These are phyloP conservation scores for Ctena decussata DNA, from an alignment of 2,888 invertebrate genomes.

Conservation along the genomic window DNA sequence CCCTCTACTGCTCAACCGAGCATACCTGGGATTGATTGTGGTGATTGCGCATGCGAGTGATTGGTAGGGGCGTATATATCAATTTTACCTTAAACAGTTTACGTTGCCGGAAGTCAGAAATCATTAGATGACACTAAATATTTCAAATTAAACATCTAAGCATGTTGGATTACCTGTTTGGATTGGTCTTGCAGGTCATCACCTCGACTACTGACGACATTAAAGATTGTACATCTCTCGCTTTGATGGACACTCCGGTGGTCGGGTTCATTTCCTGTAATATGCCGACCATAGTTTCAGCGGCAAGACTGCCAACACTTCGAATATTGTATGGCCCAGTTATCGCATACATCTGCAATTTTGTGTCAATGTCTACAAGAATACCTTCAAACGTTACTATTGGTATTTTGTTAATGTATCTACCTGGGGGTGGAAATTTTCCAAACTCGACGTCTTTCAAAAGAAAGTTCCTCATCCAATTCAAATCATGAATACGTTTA, in stretches of 20 bases:
- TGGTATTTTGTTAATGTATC: constrained; percentile 37
- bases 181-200: constrained; percentile 14
- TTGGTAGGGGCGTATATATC: no score
- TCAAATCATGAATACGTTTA: constrained; percentile 14
- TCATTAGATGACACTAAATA: no score
- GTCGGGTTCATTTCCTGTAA: constrained; percentile 41
- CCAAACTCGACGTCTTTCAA: constrained; percentile 10
- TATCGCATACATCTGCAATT: constrained; percentile 22
- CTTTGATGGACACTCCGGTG: constrained; percentile 21
- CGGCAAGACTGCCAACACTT: constrained; percentile 30
- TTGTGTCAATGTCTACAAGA: constrained; percentile 30
- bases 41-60: no score
- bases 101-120: no score
- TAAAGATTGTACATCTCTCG: constrained; percentile 33
- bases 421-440: constrained; percentile 17
- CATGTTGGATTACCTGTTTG: constrained; percentile 40
- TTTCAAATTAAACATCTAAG: no score
- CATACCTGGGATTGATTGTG: no score
- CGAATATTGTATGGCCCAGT: constrained; percentile 23
- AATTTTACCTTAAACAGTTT: no score
- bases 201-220: constrained; percentile 1
- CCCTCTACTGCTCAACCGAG: no score
- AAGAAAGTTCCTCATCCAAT: constrained; percentile 22
- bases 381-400: constrained; percentile 36
- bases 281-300: constrained; percentile 34